These are phyloP conservation scores for Frankliniella intonsa DNA, from an alignment of 2,888 invertebrate species.

Conservation along the genomic window DNA sequence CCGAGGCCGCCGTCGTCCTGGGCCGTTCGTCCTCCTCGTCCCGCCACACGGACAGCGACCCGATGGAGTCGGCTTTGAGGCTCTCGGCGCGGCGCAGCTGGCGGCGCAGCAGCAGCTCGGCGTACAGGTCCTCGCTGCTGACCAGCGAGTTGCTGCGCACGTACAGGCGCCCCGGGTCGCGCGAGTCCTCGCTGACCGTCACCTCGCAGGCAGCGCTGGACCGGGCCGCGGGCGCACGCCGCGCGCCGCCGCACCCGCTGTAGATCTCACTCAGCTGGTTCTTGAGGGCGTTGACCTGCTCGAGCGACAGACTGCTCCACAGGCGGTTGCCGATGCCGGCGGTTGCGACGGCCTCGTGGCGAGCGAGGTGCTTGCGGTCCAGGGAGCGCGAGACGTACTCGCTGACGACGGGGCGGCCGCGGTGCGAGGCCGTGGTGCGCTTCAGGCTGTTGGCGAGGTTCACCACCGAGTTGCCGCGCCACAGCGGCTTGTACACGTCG, in stretches of 20 bases:
- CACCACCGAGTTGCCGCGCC: conserved; percentile 77
- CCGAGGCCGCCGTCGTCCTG: background rate
- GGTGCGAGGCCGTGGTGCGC: conserved; percentile 39
- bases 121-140: conserved; percentile 41
- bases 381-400: conserved; percentile 27
- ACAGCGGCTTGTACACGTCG: conserved; percentile 73
- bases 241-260: conserved; percentile 49
- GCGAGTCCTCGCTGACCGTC: conserved; percentile 51
- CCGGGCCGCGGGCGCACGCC: background rate
- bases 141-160: conserved; percentile 50
- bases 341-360: conserved; percentile 35
- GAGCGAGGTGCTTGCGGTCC: conserved; percentile 32
- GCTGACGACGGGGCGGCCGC: conserved; percentile 39
- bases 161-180: conserved; percentile 41
- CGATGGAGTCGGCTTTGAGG: conserved; percentile 56
- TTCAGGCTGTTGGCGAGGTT: conserved; percentile 63
- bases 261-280: conserved; percentile 78
- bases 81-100: conserved; percentile 47
- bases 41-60: conserved; percentile 47
- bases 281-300: conserved; percentile 75
- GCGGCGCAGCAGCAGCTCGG: conserved; percentile 42
- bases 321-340: conserved; percentile 66
- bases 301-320: conserved; percentile 78
- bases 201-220: conserved; percentile 55
- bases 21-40: background rate